phyloP scores from a whole-genome alignment of 2,888 invertebrate species.

The Andrena dorsata region DNA sequence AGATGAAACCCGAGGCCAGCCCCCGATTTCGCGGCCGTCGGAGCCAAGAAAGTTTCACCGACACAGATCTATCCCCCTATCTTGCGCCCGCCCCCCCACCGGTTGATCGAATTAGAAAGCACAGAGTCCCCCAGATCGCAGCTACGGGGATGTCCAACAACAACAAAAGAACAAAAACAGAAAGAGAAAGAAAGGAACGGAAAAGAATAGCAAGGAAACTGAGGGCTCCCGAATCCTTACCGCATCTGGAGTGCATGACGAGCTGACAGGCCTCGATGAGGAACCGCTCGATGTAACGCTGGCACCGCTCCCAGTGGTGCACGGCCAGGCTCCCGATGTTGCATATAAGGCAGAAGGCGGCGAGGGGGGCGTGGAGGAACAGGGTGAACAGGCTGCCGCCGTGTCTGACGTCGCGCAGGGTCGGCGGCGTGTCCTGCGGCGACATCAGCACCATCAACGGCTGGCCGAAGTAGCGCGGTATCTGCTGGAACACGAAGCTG shows the following conservation, averaged over 20 bases:
- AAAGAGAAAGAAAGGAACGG: neutral
- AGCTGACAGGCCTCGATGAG: constrained; percentile 94
- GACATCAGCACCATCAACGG: constrained; percentile 97
- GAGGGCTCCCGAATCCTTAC: constrained; percentile 85
- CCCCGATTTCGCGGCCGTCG: neutral
- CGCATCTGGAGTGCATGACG: constrained; percentile 92
- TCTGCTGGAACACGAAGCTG: constrained; percentile 95
- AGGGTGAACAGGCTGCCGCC: constrained; percentile 97
- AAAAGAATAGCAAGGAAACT: constrained; percentile 17
- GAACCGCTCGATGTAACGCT: constrained; percentile 94
- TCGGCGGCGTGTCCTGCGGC: constrained; percentile 94
- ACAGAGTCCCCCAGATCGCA: neutral
- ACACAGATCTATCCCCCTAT: constrained; percentile 7
- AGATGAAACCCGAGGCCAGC: neutral
- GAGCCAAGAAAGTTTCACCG: constrained; percentile 62
- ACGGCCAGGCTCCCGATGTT: constrained; percentile 94
- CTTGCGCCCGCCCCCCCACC: neutral
- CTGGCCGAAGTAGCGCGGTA: constrained; percentile 96
- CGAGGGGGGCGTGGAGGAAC: constrained; percentile 97
- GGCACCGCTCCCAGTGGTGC: constrained; percentile 96
- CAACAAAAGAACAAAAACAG: neutral
- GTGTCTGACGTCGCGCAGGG: constrained; percentile 92
- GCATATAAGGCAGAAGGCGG: constrained; percentile 96
- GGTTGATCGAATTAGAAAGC: constrained; percentile 39
- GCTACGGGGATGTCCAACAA: neutral